Percentiles rank a stretch among this genome's conserved stretches.
Conservation (phyloP, 2,888 invertebrate genomes). For the Nipponacmea schrenckii region DNA sequence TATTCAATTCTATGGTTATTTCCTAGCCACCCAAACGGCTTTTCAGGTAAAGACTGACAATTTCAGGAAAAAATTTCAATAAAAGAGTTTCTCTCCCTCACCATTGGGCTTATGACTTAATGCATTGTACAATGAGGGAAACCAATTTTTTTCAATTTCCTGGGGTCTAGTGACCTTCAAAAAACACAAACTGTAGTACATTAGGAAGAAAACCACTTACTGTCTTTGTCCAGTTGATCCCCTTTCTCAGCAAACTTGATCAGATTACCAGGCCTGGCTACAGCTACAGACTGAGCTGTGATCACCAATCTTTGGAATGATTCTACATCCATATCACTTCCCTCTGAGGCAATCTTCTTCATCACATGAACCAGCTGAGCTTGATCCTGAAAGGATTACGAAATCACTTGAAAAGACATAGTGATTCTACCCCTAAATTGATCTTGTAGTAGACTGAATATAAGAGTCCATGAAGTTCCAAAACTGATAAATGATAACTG, state of each 20-base stretch:
- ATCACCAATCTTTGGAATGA: conserved; percentile 87
- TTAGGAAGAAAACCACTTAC: background rate
- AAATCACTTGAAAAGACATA: background rate
- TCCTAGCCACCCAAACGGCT: too few species aligned
- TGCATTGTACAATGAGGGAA: too few species aligned
- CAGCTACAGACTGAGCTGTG: conserved; percentile 85
- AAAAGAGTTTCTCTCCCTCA: too few species aligned
- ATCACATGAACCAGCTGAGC: conserved; percentile 81
- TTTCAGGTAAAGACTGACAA: too few species aligned
- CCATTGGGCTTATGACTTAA: too few species aligned
- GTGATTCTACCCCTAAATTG: background rate
- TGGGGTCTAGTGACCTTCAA: too few species aligned
- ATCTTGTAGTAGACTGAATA: too few species aligned
- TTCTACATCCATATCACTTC: conserved; percentile 84
- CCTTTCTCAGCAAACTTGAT: conserved; percentile 73
- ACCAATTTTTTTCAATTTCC: too few species aligned
- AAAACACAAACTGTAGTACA: too few species aligned
- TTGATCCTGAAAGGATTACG: conserved; percentile 75
- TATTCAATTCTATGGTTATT: too few species aligned
- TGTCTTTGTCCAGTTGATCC: conserved; percentile 19
- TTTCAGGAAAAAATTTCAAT: too few species aligned
- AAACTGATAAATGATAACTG: background rate
- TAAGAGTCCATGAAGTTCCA: too few species aligned
- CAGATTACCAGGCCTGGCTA: conserved; percentile 84
- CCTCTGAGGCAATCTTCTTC: conserved; percentile 70